These are phyloP conservation scores for Corapipo altera DNA, from an alignment of 2,113 vertebrate genomes.

Conservation along the genomic window DNA sequence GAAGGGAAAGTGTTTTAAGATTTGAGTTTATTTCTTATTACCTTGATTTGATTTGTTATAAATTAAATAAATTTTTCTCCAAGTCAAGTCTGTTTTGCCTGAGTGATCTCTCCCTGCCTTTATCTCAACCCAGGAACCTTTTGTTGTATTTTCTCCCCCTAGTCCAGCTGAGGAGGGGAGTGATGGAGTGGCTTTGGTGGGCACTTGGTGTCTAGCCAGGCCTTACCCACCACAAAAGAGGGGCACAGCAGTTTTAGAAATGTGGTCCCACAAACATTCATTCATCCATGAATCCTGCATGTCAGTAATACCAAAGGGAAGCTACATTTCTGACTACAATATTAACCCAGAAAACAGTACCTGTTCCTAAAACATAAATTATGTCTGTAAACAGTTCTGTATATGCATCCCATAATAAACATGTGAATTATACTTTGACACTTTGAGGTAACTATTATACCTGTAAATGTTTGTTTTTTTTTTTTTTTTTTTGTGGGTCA, in stretches of 20 bases:
- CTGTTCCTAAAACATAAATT: not conserved
- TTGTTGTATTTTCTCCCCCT: not conserved
- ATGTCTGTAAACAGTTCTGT: not conserved
- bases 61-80: not conserved
- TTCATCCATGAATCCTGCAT: not conserved
- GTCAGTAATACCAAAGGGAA: not conserved
- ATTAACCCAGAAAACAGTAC: not conserved
- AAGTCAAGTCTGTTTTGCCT: not conserved
- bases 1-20: not conserved
- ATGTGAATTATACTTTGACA: not conserved
- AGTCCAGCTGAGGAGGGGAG: not conserved
- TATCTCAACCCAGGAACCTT: not conserved
- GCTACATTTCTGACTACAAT: not conserved
- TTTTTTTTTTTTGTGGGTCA: not conserved
- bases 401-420: not conserved
- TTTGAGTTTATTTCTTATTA: not conserved
- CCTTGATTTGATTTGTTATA: not conserved
- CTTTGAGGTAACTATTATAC: not conserved
- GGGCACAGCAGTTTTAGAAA: not conserved
- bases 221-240: not conserved
- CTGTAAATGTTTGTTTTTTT: not conserved
- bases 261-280: not conserved
- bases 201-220: not conserved
- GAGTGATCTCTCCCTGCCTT: not conserved
- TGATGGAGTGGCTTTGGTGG: not conserved